phyloP scores from a whole-genome alignment of 1,140 invertebrate species.

The Augochlora pura region DNA sequence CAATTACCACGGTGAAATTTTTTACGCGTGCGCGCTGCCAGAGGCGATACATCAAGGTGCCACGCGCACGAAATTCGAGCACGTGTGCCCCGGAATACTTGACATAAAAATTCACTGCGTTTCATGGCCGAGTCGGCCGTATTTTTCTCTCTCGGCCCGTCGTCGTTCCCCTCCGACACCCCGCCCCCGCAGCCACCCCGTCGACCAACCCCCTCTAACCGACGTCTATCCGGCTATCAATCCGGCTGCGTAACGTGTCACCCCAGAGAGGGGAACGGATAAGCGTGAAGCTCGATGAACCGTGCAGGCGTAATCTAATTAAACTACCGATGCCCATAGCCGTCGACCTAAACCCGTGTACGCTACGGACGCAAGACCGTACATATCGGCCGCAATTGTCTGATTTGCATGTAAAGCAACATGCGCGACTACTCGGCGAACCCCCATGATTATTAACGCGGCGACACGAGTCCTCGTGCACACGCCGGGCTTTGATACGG shows the following conservation, averaged over 20 bases:
- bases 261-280: conserved; percentile 41
- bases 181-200: not conserved
- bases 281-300: conserved; percentile 61
- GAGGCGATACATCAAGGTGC: conserved; percentile 42
- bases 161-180: too few relatives aligned
- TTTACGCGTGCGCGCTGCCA: not conserved
- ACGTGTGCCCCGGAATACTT: conserved; percentile 36
- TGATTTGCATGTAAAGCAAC: conserved; percentile 71
- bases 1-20: conserved; percentile 46
- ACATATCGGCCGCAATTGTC: conserved; percentile 68
- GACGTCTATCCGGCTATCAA: conserved; percentile 56
- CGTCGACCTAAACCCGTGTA: conserved; percentile 38
- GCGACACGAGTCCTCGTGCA: conserved; percentile 46
- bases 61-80: conserved; percentile 48
- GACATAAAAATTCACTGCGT: conserved; percentile 51
- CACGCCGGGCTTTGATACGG: not conserved
- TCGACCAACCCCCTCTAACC: conserved; percentile 1
- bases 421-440: conserved; percentile 44
- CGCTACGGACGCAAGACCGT: conserved; percentile 44
- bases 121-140: conserved; percentile 42
- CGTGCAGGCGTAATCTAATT: conserved; percentile 68
- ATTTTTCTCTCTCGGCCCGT: conserved; percentile 48
- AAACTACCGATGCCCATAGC: conserved; percentile 62
- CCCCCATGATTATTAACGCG: conserved; percentile 67
- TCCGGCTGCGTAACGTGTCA: conserved; percentile 56